A percentile compares a stretch with the other conserved stretches of the same genome.
These are phyloP conservation scores for Dichetophora obliterata DNA, from an alignment of 2,888 invertebrate species.

Conservation along the genomic window DNA sequence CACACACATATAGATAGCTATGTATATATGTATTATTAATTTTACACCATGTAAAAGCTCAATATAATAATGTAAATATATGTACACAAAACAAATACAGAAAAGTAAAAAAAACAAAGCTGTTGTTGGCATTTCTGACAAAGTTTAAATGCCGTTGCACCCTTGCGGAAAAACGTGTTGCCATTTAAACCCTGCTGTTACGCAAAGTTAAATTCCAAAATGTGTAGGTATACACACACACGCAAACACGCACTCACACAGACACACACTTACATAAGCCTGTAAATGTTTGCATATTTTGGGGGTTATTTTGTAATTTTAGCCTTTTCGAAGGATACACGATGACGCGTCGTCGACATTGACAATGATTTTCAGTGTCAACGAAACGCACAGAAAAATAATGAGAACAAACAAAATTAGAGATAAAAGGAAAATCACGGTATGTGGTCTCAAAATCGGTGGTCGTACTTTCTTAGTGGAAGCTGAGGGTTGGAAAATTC, in stretches of 20 bases:
- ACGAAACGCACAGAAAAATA: neutral
- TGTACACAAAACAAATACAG: neutral
- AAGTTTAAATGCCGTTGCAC: constrained; percentile 33
- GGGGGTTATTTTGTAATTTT: neutral
- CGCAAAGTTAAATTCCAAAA: neutral
- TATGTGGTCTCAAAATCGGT: too few species aligned
- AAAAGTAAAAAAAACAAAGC: neutral
- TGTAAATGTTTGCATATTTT: neutral
- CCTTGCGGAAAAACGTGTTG: constrained; percentile 4
- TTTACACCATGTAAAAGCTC: neutral
- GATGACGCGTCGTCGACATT: neutral
- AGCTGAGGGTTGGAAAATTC: too few species aligned
- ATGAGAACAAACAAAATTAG: too few species aligned
- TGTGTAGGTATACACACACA: too few species aligned
- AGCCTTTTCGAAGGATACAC: neutral
- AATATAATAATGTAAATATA: neutral
- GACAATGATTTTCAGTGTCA: constrained; percentile 10
- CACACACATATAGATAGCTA: too few species aligned
- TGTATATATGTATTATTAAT: neutral
- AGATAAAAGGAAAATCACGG: too few species aligned
- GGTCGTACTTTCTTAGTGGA: too few species aligned
- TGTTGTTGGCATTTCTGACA: neutral
- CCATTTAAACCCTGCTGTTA: neutral
- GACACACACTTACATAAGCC: too few species aligned
- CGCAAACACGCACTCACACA: too few species aligned